phyloP scores from a whole-genome alignment of 2,888 invertebrate species.

The Oxycera nigricornis region DNA sequence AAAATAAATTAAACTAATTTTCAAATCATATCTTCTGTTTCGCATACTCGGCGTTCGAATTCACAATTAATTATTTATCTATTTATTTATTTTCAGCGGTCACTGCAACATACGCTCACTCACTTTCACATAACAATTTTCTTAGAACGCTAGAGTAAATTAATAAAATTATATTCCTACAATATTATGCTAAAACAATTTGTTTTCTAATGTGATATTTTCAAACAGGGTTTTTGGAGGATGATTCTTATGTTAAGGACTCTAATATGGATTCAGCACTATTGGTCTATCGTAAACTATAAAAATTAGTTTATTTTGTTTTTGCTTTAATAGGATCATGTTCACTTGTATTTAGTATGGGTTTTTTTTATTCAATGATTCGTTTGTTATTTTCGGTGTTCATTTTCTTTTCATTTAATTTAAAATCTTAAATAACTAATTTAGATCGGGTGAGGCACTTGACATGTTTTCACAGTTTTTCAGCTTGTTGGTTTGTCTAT shows the following conservation, averaged over 20 bases:
- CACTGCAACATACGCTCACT: conserved; percentile 15
- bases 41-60: conserved; percentile 10
- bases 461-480: conserved; percentile 26
- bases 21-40: background rate
- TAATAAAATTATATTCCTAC: background rate
- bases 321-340: no score
- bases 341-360: background rate
- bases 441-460: conserved; percentile 35
- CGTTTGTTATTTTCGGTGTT: background rate
- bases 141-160: background rate
- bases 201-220: background rate
- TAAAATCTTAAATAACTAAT: conserved; percentile 23
- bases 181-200: background rate
- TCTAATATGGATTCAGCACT: no score
- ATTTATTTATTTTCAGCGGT: background rate
- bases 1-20: conserved; percentile 1
- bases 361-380: background rate
- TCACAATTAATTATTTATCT: conserved; percentile 17
- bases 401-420: background rate
- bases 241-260: no score
- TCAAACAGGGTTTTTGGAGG: no score
- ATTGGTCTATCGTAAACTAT: conserved; percentile 15
- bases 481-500: background rate
- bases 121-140: conserved; percentile 12
- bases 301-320: conserved; percentile 29